A percentile compares a stretch with the other conserved stretches of the same genome.
phyloP scores from a whole-genome alignment of 1,140 invertebrate genomes.

The Ptiloglossa arizonensis region DNA sequence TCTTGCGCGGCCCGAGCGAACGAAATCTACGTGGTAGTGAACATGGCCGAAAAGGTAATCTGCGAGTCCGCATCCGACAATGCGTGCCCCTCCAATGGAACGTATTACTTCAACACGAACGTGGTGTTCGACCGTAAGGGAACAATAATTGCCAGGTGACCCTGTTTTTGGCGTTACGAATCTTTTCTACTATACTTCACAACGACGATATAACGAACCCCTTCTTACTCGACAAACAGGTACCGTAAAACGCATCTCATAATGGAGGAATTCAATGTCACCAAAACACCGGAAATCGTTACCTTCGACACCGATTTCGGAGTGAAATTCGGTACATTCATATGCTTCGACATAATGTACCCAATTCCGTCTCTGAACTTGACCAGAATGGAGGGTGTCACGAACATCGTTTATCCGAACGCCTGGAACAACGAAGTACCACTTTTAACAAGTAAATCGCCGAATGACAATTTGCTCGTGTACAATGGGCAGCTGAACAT shows the following conservation, averaged over 20 bases:
- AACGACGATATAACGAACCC: too few species aligned
- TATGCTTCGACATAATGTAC: conserved; percentile 90
- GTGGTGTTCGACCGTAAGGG: conserved; percentile 88
- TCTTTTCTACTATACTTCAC: too few species aligned
- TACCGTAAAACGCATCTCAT: conserved; percentile 91
- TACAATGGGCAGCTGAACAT: too few species aligned
- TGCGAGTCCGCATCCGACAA: conserved; percentile 75
- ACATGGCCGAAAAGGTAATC: conserved; percentile 85
- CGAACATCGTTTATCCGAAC: conserved; percentile 87
- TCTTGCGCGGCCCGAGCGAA: conserved; percentile 83
- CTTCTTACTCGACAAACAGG: conserved; percentile 19
- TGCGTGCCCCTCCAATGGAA: conserved; percentile 72
- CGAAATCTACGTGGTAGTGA: conserved; percentile 86
- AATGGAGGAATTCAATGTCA: conserved; percentile 82
- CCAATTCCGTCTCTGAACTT: conserved; percentile 83
- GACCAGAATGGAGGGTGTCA: conserved; percentile 82
- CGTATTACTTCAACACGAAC: conserved; percentile 88
- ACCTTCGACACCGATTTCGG: conserved; percentile 91
- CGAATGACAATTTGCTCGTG: too few species aligned
- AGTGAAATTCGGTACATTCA: conserved; percentile 89
- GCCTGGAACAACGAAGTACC: conserved; percentile 89
- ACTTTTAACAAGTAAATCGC: conserved; percentile 83
- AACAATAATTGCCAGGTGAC: conserved; percentile 81
- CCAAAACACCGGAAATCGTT: conserved; percentile 79
- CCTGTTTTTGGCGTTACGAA: too few species aligned